Evolutionary conservation across 1,140 invertebrate genomes (phyloP), one percentile per base, ranked within the genome.

Genomic region (Chironomus tepperi): DNA sequence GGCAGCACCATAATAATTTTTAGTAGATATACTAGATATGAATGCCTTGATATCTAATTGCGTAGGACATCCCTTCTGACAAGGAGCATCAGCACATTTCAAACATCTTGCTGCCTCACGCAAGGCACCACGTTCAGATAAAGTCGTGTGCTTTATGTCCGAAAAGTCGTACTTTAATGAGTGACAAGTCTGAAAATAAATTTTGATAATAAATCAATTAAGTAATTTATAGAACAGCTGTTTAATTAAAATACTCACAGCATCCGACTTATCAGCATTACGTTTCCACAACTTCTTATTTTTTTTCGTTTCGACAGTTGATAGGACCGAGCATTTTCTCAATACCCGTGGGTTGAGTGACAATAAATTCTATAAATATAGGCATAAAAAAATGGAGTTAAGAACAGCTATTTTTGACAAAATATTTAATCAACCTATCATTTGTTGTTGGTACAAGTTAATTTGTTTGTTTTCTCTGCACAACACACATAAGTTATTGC

Each of bases 1-100:
- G 0, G 98, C 97, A 7, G 98, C 95, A 34, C 98, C 97, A 86
- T 99, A 99, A 80, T 97, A 99, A 83, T 99, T 99, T 90, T 96
- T 98, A 80, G 96, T 98, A 43, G 95, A 88, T 78, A 99, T 99
- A 79, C 94, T 95, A 0, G 93, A 94, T 73, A 99, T 99, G 80
- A 99, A 99, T 42, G 90, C 89, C 83, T 99, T 99, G 73, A 99
- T 90, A 80, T 99, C 97, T 43, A 99, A 83, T 82, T 98, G 96
- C 0, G 97, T 99, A 0, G 97, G 97, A 79, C 97, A 99, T 6
- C 94, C 95, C 83, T 99, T 99, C 84, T 99, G 97, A 81, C 97
- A 99, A 0, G 97, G 97, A 0, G 97, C 97, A 85, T 99, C 98
- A 0, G 94, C 96, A 83, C 97, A 99, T 83, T 99, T 99, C 8